Evolutionary conservation across 1,140 invertebrate species (phyloP), one percentile per base, ranked within the genome.

Genomic region (Macrocentrus cingulum): DNA sequence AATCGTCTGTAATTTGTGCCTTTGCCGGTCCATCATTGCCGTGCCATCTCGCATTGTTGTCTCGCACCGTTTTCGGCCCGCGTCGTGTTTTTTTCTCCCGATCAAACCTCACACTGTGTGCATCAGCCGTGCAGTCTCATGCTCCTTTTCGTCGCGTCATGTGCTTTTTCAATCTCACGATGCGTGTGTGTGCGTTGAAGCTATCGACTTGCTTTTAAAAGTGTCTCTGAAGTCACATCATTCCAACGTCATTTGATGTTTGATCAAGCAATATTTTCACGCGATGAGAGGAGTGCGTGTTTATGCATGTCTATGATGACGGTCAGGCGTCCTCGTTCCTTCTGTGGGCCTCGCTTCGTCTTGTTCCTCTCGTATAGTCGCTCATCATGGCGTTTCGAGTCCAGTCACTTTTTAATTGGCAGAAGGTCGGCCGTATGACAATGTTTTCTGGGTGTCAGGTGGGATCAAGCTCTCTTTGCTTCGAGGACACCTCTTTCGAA

Each of bases 1-100:
- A 64, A 72, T 71, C 70, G 65, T 61, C 74, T 76, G 68, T 75
- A 76, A 76, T 77, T 78, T 77, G 72, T 66, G 63, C 67, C 65
- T 65, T 41, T 45, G 56, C 64, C 67, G 65, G 66, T 55, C 62
- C 61, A 62, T 69, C 66, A 70, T 76, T 74, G 70, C 70, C 64
- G 65, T 63, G 59, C 60, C 60, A 58, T 65, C 61, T 53, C 60
- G 59, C 64, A 51, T 48, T 25, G 60, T 63, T 49, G 15, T 62
- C n/a, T 62, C 62, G 59, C 56, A 51, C 18, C 23, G 44, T 42
- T 52, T 52, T 15, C 34, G 20, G 25, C 29, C 4, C 46, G 32
- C 25, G n/a, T 8, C 25, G 6, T 9, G 4, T 34, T 19, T 8
- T n/a, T 23, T 46, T 23, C 16, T 44, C 19, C 15, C n/a, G 18